These are phyloP conservation scores for Plectrocnemia conspersa DNA, from an alignment of 1,140 invertebrate species.

Conservation along the genomic window DNA sequence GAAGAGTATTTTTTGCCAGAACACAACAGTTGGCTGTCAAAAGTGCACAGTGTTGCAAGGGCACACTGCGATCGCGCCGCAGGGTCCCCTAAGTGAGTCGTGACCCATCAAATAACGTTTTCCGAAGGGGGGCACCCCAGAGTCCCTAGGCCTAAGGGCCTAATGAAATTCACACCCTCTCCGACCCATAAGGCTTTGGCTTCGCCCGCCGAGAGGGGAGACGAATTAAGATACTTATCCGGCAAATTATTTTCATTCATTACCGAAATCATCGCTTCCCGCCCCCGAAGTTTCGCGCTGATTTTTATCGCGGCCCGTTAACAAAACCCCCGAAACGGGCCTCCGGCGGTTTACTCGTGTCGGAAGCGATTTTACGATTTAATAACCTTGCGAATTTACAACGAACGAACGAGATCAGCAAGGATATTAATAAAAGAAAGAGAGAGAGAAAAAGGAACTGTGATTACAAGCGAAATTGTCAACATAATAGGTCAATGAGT, in stretches of 20 bases:
- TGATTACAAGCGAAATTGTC: too few species aligned
- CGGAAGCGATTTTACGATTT: conserved; percentile 23
- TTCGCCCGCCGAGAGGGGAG: conserved; percentile 35
- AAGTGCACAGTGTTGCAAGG: neutral
- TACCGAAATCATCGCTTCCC: conserved; percentile 35
- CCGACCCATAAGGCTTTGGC: conserved; percentile 33
- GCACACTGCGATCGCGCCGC: neutral
- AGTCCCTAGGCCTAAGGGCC: too few species aligned
- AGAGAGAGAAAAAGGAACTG: too few species aligned
- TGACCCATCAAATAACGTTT: conserved; percentile 38
- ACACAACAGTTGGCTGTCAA: too few species aligned
- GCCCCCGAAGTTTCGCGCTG: conserved; percentile 15
- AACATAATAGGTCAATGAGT: too few species aligned
- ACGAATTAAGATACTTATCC: conserved; percentile 51
- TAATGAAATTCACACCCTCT: conserved; percentile 49
- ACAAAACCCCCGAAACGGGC: conserved; percentile 27
- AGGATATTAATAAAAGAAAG: too few species aligned
- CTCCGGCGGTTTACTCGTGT: conserved; percentile 19
- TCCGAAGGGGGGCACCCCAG: conserved; percentile 37
- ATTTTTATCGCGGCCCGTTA: conserved; percentile 34
- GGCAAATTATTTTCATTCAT: conserved; percentile 54
- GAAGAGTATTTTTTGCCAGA: too few species aligned
- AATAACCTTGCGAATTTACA: conserved; percentile 13
- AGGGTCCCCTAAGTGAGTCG: conserved; percentile 22
- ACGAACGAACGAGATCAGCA: too few species aligned